Conservation (phyloP, 2,113 vertebrate genomes). For the Xiphorhynchus elegans region DNA sequence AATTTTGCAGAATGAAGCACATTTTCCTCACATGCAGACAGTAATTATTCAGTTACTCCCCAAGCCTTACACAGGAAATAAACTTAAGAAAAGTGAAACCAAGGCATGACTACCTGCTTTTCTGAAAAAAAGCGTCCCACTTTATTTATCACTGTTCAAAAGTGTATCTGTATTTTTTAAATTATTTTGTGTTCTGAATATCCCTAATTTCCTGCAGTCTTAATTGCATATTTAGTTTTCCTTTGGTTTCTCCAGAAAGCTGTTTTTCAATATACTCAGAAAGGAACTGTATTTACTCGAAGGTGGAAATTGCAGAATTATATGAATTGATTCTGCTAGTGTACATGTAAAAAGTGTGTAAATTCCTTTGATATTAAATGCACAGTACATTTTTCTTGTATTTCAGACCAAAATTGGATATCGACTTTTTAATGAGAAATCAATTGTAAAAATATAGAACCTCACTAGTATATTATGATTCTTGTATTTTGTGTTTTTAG, state of each 20-base stretch:
- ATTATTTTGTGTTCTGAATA: background rate
- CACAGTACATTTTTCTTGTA: constrained; percentile 26
- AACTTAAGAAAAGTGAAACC: background rate
- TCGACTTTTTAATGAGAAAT: constrained; percentile 65
- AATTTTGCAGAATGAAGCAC: background rate
- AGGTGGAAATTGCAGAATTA: background rate
- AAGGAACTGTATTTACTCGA: background rate
- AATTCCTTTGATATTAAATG: constrained; percentile 4
- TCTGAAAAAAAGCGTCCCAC: rapidly evolving
- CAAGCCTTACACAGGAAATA: background rate
- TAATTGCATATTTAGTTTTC: background rate
- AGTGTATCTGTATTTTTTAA: background rate
- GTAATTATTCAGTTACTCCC: background rate
- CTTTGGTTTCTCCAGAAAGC: background rate
- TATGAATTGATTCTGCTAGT: background rate
- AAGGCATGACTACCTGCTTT: background rate
- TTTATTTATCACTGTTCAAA: background rate
- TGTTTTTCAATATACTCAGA: background rate
- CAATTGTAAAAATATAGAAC: constrained; percentile 26
- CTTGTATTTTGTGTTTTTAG: constrained; percentile 26
- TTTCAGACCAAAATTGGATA: constrained; percentile 57
- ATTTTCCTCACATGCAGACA: background rate
- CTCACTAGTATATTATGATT: constrained; percentile 5
- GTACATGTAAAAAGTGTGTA: constrained; percentile 10
- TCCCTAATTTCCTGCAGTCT: background rate